These are phyloP conservation scores for Caenorhabditis macrosperma DNA, from an alignment of 2,888 invertebrate genomes.

Conservation along the genomic window DNA sequence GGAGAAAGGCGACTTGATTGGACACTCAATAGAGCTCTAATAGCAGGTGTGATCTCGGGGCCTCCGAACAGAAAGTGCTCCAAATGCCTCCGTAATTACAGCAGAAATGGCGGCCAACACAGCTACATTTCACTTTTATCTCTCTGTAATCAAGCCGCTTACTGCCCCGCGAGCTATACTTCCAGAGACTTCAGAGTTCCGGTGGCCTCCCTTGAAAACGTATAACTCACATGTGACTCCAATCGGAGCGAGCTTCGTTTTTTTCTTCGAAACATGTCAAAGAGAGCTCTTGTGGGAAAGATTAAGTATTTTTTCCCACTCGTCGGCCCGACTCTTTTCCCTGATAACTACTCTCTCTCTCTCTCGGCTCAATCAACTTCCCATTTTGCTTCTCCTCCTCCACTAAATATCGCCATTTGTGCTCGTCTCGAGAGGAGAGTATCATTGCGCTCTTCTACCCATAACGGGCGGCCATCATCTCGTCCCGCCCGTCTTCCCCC, in stretches of 20 bases:
- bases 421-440: too few species aligned
- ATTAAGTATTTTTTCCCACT: not conserved
- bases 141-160: slow-evolving; percentile 5
- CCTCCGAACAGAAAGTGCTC: not conserved
- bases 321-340: not conserved
- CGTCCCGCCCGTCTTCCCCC: not conserved
- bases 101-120: not conserved
- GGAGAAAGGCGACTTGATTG: slow-evolving; percentile 11
- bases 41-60: slow-evolving; percentile 6
- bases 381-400: not conserved
- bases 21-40: slow-evolving; percentile 4
- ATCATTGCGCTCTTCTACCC: not conserved
- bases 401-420: not conserved
- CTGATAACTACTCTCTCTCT: not conserved
- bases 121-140: not conserved
- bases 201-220: too few species aligned
- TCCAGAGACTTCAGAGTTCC: too few species aligned
- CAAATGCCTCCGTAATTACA: slow-evolving; percentile 7
- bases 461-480: slow-evolving; percentile 13
- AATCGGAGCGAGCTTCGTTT: not conserved
- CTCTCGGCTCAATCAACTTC: not conserved
- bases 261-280: not conserved
- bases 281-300: slow-evolving; percentile 1
- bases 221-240: too few species aligned
- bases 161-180: too few species aligned